Conservation (phyloP, 1,140 invertebrate species). For the Leucophenga varia region DNA sequence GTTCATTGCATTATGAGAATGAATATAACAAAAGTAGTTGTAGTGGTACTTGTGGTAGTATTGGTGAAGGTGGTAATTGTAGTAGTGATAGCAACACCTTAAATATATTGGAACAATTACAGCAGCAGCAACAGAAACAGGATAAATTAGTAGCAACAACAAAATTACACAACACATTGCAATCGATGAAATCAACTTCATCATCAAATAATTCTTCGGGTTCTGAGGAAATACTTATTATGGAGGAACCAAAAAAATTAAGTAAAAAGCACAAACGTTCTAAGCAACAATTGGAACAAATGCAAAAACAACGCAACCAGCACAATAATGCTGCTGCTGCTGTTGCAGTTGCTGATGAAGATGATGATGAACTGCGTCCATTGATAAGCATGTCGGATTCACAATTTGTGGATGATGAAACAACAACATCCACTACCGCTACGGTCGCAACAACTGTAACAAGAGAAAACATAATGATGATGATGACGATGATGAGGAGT, state of each 20-base stretch:
- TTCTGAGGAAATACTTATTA: constrained; percentile 43
- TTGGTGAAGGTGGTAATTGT: too few relatives aligned
- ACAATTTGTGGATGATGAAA: too few relatives aligned
- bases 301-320: constrained; percentile 21
- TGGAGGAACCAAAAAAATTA: constrained; percentile 43
- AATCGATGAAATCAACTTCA: constrained; percentile 25
- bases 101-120: constrained; percentile 14
- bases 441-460: too few relatives aligned
- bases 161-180: constrained; percentile 9
- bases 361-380: constrained; percentile 27
- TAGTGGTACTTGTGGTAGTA: too few relatives aligned
- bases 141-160: not conserved
- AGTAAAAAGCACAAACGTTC: constrained; percentile 47
- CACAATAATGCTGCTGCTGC: constrained; percentile 1
- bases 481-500: not conserved
- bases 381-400: constrained; percentile 41
- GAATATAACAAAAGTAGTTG: constrained; percentile 19
- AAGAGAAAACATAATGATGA: constrained; percentile 1
- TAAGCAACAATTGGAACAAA: constrained; percentile 23
- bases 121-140: constrained; percentile 1
- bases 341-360: constrained; percentile 34
- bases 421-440: too few relatives aligned
- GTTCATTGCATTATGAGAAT: constrained; percentile 47
- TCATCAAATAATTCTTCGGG: constrained; percentile 43
- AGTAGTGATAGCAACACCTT: too few relatives aligned